Evolutionary conservation across 2,113 vertebrate genomes (phyloP).

Genomic region (Burhinus bistriatus): DNA sequence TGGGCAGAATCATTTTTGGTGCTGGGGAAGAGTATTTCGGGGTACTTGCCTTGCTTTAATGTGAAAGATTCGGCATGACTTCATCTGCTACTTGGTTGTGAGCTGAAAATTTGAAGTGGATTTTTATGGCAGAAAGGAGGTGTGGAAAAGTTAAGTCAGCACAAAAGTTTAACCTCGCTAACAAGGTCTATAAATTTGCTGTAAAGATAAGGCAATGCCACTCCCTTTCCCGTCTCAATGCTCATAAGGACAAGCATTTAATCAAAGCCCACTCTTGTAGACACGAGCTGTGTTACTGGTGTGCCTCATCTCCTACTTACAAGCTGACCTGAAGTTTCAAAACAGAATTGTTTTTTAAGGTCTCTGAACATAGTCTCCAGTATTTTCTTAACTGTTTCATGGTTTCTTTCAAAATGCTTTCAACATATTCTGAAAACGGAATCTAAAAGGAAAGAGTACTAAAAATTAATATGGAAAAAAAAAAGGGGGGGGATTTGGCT

Average conservation of each 20-base stretch:
- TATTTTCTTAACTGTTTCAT: not conserved
- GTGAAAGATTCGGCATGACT: not conserved
- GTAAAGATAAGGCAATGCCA: constrained; percentile 1
- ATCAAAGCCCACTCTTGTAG: constrained; percentile 1
- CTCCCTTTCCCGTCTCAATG: not conserved
- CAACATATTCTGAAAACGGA: not conserved
- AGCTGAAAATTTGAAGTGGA: not conserved
- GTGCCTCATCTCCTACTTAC: not conserved
- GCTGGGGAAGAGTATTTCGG: not conserved
- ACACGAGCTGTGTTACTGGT: not conserved
- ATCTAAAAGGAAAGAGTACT: not conserved
- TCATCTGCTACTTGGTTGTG: not conserved
- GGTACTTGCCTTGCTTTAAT: not conserved
- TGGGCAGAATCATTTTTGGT: not conserved
- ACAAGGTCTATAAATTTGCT: constrained; percentile 13
- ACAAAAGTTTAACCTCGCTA: constrained; percentile 30
- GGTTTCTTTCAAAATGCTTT: not conserved
- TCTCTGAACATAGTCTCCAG: not conserved
- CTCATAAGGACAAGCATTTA: not conserved
- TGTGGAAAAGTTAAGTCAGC: constrained; percentile 25
- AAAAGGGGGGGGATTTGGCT: not conserved
- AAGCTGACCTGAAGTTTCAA: not conserved
- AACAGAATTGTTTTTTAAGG: not conserved
- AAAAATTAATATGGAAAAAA: not conserved
- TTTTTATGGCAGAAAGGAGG: constrained; percentile 34